Conservation (phyloP, 2,797 vertebrate species). For the Microchirus variegatus region DNA sequence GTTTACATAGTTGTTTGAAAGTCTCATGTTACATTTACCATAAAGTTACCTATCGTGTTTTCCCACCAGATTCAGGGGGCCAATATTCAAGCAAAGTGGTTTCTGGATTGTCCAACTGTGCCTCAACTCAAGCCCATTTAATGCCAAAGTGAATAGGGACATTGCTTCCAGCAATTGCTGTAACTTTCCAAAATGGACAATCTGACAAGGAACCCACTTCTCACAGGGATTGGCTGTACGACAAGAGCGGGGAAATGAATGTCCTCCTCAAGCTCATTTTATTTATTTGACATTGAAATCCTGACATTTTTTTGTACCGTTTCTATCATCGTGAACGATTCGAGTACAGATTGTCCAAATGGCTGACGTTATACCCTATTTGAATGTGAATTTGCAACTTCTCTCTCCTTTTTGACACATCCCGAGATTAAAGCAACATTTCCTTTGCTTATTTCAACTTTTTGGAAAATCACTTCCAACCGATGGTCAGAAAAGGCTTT, state of each 20-base stretch:
- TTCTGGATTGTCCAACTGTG: background rate
- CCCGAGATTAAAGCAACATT: background rate
- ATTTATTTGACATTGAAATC: no score
- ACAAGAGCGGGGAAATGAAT: background rate
- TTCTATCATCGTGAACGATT: no score
- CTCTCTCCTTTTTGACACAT: background rate
- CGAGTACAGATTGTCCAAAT: no score
- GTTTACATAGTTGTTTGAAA: no score
- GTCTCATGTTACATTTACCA: no score
- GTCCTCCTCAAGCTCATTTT: no score
- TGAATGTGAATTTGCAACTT: background rate
- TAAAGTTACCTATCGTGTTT: no score
- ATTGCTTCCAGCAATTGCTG: background rate
- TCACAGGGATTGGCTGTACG: background rate
- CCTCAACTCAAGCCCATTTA: background rate
- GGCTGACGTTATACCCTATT: no score
- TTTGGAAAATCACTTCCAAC: background rate
- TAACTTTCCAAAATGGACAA: background rate
- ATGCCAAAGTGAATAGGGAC: background rate
- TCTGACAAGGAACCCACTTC: background rate
- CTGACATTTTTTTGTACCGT: no score
- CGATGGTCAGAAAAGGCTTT: constrained; percentile 16
- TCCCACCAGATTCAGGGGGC: background rate
- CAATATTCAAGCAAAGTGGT: background rate
- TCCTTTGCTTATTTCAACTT: no score